Conservation (phyloP, 2,888 invertebrate genomes). For the Drosophila anomalipes region DNA sequence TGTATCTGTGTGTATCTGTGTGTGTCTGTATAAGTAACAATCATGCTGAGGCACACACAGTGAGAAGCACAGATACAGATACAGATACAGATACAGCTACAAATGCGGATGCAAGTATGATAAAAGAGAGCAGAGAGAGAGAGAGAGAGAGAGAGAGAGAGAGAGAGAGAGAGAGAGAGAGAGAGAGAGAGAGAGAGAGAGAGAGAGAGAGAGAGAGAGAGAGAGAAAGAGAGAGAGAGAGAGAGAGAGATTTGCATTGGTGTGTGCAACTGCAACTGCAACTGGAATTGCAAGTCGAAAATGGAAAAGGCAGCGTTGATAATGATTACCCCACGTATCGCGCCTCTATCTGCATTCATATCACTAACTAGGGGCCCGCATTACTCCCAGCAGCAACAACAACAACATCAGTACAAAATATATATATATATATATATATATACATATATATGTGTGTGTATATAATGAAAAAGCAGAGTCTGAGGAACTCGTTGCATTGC, state of each 20-base stretch:
- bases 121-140: neutral
- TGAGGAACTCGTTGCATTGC: conserved; percentile 40
- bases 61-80: conserved; percentile 11
- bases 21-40: conserved; percentile 4
- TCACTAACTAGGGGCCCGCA: conserved; percentile 43
- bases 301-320: conserved; percentile 48
- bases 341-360: conserved; percentile 37
- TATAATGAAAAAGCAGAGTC: conserved; percentile 59
- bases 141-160: no score
- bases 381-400: conserved; percentile 29
- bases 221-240: neutral
- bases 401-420: neutral
- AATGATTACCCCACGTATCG: conserved; percentile 30
- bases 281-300: conserved; percentile 42
- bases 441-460: neutral
- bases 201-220: neutral
- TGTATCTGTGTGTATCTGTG: neutral
- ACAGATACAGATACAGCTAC: neutral
- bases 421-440: neutral
- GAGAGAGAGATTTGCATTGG: neutral
- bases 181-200: neutral
- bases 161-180: no score
- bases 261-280: conserved; percentile 38
- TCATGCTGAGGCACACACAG: conserved; percentile 39
- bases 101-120: conserved; percentile 6